Base-by-base conservation (phyloP, 1,140 invertebrate genomes). In the Adelges cooleyi region DNA sequence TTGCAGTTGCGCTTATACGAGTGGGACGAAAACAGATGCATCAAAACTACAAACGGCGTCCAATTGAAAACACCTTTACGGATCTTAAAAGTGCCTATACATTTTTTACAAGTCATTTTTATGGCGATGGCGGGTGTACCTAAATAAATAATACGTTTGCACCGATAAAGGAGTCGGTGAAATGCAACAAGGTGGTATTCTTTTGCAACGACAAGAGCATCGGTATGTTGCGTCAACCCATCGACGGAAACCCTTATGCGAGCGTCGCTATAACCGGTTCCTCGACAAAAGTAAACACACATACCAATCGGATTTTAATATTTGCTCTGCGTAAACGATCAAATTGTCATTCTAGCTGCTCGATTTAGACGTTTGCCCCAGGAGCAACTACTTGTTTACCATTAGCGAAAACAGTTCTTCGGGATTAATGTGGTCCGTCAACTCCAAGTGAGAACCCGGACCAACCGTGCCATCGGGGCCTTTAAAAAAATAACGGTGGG, bases 21-120 rank as follows among this genome's bases (percentile, higher is more conserved):
- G 18, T 62, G 56, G 56, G 2, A 62, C 15, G 25, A 48, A 9
- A 48, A 22, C 10, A 40, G 42, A 18, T 62, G 56, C 13, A 22
- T 62, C 0, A 3, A 25, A 13, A 62, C 56, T 18, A 62, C 56
- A 20, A 6, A 8, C 13, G 56, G 56, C 20, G 56, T 62, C 17
- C 18, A 48, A 20, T 42, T 62, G 3, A 3, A 62, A 8, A 62
- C 9, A 13, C 42, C 42, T 3, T 15, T 62, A 15, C 17, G 17
- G 18, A 6, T 48, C 22, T 15, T 62, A 42, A 62, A 62, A 62
- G 56, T 62, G 44, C 40, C 3, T 17, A n/a, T n/a, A n/a, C n/a
- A n/a, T n/a, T n/a, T n/a, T n/a, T n/a, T n/a, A n/a, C n/a, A n/a
- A n/a, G n/a, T n/a, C n/a, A n/a, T n/a, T n/a, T n/a, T n/a, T n/a